Conservation (phyloP, 1,140 invertebrate genomes). For the Whitmania pigra region DNA sequence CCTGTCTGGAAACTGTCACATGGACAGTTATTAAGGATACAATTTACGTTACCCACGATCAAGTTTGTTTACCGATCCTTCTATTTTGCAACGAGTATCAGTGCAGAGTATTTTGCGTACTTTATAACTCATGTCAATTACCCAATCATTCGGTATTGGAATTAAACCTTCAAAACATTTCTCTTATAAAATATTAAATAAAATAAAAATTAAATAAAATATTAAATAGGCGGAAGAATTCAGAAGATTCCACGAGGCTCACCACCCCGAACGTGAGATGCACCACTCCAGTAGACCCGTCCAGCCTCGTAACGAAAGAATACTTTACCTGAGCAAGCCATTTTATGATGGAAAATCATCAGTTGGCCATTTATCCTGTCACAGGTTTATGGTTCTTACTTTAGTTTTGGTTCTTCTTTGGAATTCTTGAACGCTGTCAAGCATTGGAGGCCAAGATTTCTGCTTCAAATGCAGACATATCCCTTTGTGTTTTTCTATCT, state of each 20-base stretch:
- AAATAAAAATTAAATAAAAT: too few relatives aligned
- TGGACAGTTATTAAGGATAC: constrained; percentile 58
- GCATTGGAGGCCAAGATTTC: too few relatives aligned
- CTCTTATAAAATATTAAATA: too few relatives aligned
- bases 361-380: neutral
- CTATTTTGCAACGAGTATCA: neutral
- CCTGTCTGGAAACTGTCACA: constrained; percentile 56
- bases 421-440: too few relatives aligned
- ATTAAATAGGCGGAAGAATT: too few relatives aligned
- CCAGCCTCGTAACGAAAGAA: constrained; percentile 18
- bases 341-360: neutral
- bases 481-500: too few relatives aligned
- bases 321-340: constrained; percentile 6
- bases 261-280: neutral
- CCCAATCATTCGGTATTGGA: too few relatives aligned
- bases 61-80: neutral
- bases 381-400: neutral
- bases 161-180: too few relatives aligned
- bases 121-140: too few relatives aligned
- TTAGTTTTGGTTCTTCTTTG: neutral
- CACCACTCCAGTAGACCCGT: constrained; percentile 18
- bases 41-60: constrained; percentile 18
- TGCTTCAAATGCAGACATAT: too few relatives aligned
- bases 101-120: too few relatives aligned
- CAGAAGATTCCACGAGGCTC: neutral